Evolutionary conservation across 2,113 vertebrate species (phyloP), one percentile per base, ranked within the genome.

Genomic region (Clarias batrachus): DNA sequence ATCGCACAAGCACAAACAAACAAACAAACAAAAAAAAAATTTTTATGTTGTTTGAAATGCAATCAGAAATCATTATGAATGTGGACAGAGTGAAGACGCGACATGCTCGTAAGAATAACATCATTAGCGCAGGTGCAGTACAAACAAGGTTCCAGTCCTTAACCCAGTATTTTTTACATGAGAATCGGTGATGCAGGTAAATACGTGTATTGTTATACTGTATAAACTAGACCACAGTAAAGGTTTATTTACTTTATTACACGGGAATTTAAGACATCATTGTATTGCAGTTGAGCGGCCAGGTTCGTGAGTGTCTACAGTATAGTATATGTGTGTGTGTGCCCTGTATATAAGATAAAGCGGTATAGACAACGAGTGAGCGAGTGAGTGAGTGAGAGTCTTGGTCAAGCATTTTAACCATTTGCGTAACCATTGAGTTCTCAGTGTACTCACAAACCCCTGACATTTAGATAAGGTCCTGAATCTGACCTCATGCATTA

Each of bases 391-490:
- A 41, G 41, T 5, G 41, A 41, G 41, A 73, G 54, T 73, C 82
- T 73, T 9, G 60, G 60, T 82, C 37, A 54, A 54, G 17, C 21
- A 54, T n/a, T 17, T 17, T 56, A 30, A 2, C 25, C 41, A 77
- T 77, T 77, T 77, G 16, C 25, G 27, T n/a, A n/a, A n/a, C n/a
- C n/a, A n/a, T n/a, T n/a, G 12, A 16, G 0, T n/a, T 37, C 21
- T 23, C 59, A 48, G 17, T 7, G 48, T 23, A 19, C n/a, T 71
- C 37, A 59, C 9, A 37, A 33, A 73, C 41, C 13, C 16, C 62
- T 68, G 41, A 21, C 81, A 68, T 66, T 82, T 82, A 54, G 65
- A 59, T 19, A 82, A 52, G 9, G 81, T 65, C 12, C 41, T 48
- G 60, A 7, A 81, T 37, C 23, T 37, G 80, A 48, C 41, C 25